Evolutionary conservation across 2,888 invertebrate species (phyloP), one percentile per base, ranked within the genome.

Genomic region (Noctua fimbriata): DNA sequence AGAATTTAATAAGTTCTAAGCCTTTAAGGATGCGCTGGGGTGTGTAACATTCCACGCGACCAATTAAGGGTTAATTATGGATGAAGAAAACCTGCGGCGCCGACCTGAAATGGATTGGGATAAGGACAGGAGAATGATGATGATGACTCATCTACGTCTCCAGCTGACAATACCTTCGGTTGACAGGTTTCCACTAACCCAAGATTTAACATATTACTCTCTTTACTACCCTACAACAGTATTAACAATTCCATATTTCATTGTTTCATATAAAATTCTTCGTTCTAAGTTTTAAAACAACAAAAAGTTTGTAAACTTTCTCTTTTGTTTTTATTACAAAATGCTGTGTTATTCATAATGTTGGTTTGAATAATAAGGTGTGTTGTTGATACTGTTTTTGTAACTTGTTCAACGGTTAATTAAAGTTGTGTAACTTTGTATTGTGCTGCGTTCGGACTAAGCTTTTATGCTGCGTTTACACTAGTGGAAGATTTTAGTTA

Each of bases 241-340:
- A 74, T 74, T 74, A 81, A 65, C 10, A 41, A 58, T 66, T 70
- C 55, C 52, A 18, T 28, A 69, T 72, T 76, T 76, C 76, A 82
- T 69, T 69, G 73, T 70, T 81, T 58, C 47, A 67, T 52, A 73
- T 55, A 83, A 83, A 84, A 84, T 73, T 75, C 67, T 73, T 67
- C 47, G 12, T n/a, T n/a, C 16, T 16, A 55, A 84, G 41, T 71
- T 83, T 73, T 47, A 28, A 36, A 72, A 79, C 44, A 83, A 41
- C 75, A 66, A 69, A 83, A 84, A 78, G 65, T 79, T 83, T 47
- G 0, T 52, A 14, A 73, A 78, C 32, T 75, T 83, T 74, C 41
- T 76, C 60, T 63, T 60, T 66, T 60, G 78, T 85, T 78, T 85
- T 83, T 66, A 69, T 76, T 44, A 83, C 63, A 49, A 79, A 79